A percentile compares a stretch with the other conserved stretches of the same genome.
Conservation (phyloP, 2,797 vertebrate genomes). For the Ataeniobius toweri region DNA sequence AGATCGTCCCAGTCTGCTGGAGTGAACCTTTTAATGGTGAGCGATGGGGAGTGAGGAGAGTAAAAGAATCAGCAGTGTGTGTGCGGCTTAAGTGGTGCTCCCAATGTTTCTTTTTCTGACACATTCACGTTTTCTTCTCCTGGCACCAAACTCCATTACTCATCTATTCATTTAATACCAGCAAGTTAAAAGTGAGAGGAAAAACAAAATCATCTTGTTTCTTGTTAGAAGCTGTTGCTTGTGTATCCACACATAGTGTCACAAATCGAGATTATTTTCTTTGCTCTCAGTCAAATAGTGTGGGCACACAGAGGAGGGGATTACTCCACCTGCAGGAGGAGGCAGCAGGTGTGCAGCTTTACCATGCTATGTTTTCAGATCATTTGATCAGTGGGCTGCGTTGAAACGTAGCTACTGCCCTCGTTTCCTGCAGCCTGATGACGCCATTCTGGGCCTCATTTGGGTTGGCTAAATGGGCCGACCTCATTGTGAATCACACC, state of each 20-base stretch:
- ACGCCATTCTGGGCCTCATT: constrained; percentile 50
- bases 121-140: constrained; percentile 18
- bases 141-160: constrained; percentile 35
- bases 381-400: constrained; percentile 28
- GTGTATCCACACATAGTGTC: no score
- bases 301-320: no score
- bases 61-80: not conserved
- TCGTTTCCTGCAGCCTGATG: constrained; percentile 46
- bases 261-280: no score
- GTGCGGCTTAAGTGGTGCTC: not conserved
- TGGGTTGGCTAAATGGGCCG: constrained; percentile 68
- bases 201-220: constrained; percentile 4
- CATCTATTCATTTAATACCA: constrained; percentile 30
- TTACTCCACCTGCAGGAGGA: constrained; percentile 10
- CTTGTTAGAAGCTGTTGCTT: no score
- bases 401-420: constrained; percentile 74
- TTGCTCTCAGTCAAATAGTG: no score
- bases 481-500: constrained; percentile 41
- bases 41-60: constrained; percentile 2
- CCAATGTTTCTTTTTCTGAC: not conserved
- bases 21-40: constrained; percentile 4
- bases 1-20: not conserved
- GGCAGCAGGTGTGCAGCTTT: constrained; percentile 44
- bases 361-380: constrained; percentile 4
- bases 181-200: constrained; percentile 33